Evolutionary conservation across 1,140 invertebrate genomes (phyloP), one percentile per base, ranked within the genome.

Genomic region (Procambarus clarkii): DNA sequence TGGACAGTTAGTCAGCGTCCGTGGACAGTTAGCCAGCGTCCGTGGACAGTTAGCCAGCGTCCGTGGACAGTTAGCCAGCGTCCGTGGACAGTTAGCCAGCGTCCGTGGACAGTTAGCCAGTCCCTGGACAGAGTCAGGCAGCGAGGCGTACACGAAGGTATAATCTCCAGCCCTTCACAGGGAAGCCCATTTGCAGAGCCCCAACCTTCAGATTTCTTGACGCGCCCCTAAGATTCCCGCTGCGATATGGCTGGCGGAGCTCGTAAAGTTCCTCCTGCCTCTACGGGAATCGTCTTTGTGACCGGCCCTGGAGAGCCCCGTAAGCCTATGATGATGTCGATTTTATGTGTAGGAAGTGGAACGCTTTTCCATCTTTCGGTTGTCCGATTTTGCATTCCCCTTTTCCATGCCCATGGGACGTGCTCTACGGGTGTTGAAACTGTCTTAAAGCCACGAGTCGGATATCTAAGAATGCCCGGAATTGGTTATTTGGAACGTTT

Each of bases 291-390:
- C 82, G 82, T 48, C 58, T 85, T 71, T 48, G 82, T 48, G 82
- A 85, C 64, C 24, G 82, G 60, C 58, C 11, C 34, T 71, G 34
- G 64, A 69, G 45, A 46, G 44, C 58, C 44, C 18, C 45, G 2
- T 64, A 74, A 85, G 82, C 46, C 82, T n/a, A 48, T 9, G 82
- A 74, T 71, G 82, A 85, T 85, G 58, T 46, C 21, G 82, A 71
- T 71, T 71, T 85, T 85, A 64, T 85, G 60, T 60, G 81, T 13
- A 71, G 60, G 82, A 71, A 45, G 24, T 69, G 11, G 58, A 84
- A 71, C 11, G 64, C 60, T 58, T 81, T 58, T 81, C 79, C 79
- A 50, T 81, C 24, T 81, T 81, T 81, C 79, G 48, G 9, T 58
- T 81, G 48, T 24, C 69, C 69, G 69, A 74, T 74, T 74, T 74